Conservation (phyloP, 2,888 invertebrate genomes). For the Acleris holmiana region DNA sequence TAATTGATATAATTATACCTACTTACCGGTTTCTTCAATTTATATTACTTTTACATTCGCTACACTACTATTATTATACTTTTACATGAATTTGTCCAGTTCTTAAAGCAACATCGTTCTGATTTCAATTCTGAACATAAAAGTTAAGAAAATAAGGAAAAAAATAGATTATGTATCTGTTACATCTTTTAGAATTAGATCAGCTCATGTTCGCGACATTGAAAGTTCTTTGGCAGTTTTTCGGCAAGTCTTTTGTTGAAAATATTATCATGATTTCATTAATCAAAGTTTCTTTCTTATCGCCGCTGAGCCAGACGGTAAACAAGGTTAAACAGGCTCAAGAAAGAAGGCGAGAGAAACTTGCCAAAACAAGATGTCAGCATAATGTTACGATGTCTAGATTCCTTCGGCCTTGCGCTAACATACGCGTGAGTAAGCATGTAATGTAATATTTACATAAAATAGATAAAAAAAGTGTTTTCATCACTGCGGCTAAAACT, state of each 20-base stretch:
- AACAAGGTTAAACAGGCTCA: slow-evolving; percentile 30
- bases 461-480: too few relatives aligned
- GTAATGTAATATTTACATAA: too few relatives aligned
- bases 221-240: slow-evolving; percentile 18
- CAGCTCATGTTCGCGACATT: slow-evolving; percentile 21
- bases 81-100: too few relatives aligned
- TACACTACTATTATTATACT: too few relatives aligned
- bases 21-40: too few relatives aligned
- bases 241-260: slow-evolving; percentile 16
- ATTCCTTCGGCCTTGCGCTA: too few relatives aligned
- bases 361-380: slow-evolving; percentile 17
- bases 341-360: slow-evolving; percentile 17
- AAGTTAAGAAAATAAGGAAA: not conserved
- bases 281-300: slow-evolving; percentile 33
- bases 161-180: not conserved
- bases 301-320: slow-evolving; percentile 1
- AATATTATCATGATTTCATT: slow-evolving; percentile 33
- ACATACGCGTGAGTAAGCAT: too few relatives aligned
- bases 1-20: too few relatives aligned
- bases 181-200: not conserved
- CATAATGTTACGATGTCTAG: not conserved
- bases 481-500: too few relatives aligned
- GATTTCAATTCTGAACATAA: not conserved
- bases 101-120: too few relatives aligned
- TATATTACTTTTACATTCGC: too few relatives aligned